Conservation (phyloP, 2,888 invertebrate genomes). For the Galerucella pusilla region DNA sequence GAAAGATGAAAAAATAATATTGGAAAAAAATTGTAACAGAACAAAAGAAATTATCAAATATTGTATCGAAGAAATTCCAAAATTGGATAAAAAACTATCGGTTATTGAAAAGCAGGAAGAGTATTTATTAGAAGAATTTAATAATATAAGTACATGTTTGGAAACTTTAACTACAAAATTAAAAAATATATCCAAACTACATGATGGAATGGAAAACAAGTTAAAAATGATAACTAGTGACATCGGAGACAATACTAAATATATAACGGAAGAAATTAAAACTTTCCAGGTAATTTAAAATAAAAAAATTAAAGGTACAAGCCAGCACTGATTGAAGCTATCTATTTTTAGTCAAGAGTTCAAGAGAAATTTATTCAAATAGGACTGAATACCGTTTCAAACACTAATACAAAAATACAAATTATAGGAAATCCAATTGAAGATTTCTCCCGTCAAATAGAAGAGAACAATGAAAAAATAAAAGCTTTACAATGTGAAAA, state of each 20-base stretch:
- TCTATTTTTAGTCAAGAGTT: constrained; percentile 36
- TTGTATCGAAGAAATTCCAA: constrained; percentile 12
- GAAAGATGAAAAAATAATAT: constrained; percentile 21
- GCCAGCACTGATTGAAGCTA: not conserved
- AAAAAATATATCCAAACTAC: constrained; percentile 33
- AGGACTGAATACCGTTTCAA: constrained; percentile 6
- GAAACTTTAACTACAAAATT: constrained; percentile 37
- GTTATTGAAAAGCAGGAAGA: constrained; percentile 36
- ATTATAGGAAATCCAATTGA: constrained; percentile 50
- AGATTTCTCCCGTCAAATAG: constrained; percentile 49
- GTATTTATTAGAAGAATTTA: constrained; percentile 29
- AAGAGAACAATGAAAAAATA: constrained; percentile 49
- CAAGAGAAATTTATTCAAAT: constrained; percentile 10
- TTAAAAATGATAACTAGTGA: constrained; percentile 30
- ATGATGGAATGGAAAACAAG: constrained; percentile 35
- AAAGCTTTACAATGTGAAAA: constrained; percentile 46
- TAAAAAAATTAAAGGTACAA: not conserved
- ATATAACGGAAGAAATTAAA: constrained; percentile 13
- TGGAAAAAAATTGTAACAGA: constrained; percentile 20
- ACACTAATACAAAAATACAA: constrained; percentile 32
- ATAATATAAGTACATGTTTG: constrained; percentile 24
- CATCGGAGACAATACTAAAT: not conserved
- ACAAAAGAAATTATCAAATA: constrained; percentile 23
- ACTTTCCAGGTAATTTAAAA: constrained; percentile 16
- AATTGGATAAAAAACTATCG: constrained; percentile 22